Conservation (phyloP, 2,797 vertebrate species). For the Graptemys geographica region DNA sequence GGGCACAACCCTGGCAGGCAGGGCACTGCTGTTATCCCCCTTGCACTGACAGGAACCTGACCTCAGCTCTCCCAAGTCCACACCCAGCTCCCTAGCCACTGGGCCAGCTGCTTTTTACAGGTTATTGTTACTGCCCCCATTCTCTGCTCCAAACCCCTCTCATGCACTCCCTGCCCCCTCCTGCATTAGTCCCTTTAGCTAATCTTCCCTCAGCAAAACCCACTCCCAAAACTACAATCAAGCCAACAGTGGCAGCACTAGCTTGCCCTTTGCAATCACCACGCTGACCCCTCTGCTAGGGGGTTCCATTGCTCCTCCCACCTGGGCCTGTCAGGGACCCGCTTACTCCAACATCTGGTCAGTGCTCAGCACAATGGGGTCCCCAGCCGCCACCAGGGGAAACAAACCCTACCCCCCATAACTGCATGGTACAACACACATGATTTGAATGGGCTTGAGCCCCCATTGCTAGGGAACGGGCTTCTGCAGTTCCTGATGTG, state of each 20-base stretch:
- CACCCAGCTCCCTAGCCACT: no score
- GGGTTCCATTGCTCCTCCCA: neutral
- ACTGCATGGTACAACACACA: neutral
- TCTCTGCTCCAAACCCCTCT: neutral
- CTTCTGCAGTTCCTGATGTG: neutral
- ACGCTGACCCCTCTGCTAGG: neutral
- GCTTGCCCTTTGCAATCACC: neutral
- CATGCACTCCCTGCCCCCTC: neutral
- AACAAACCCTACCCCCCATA: neutral
- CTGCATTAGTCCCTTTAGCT: neutral
- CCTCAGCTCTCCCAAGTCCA: no score
- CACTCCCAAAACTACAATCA: neutral
- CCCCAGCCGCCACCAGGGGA: neutral
- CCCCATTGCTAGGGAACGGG: neutral
- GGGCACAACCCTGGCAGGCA: no score
- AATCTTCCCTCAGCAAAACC: neutral
- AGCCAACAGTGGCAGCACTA: neutral
- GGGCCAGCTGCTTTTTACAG: no score
- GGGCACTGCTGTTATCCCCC: no score
- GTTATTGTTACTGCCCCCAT: no score
- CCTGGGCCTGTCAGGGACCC: neutral
- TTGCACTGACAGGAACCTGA: no score
- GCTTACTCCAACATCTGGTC: neutral
- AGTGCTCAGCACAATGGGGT: neutral
- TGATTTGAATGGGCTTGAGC: neutral